Base-by-base conservation (phyloP, 2,888 invertebrate species). In the Aleiodes testaceus region DNA sequence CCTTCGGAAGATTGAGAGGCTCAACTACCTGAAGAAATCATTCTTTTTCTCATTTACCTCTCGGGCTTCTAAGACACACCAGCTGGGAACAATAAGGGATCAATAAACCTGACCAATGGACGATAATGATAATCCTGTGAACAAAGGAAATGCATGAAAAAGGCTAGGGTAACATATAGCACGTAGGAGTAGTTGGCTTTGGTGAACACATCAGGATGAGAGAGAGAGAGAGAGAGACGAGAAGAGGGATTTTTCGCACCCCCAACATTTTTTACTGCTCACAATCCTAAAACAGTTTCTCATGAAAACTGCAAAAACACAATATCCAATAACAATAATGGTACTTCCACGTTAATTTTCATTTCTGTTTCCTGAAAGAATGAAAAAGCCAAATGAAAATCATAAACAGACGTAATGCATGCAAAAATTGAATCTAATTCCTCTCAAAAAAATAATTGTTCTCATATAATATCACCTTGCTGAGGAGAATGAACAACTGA, bases 71-170 rank as follows among this genome's bases (percentile, higher is more conserved):
- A n/a, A n/a, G n/a, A n/a, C n/a, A n/a, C 3, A 59, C 16, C 3
- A 7, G n/a, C 12, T 47, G 26, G 18, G 18, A 7, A 44, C 30
- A 20, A 30, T 49, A n/a, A n/a, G n/a, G 45, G 69, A 69, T 72
- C 74, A 75, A 77, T 77, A 76, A 78, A 42, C 12, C 63, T 72
- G 45, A 45, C 73, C 82, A 83, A 84, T 80, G 77, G 79, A 74
- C 75, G 78, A 78, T 81, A 83, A 84, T 82, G 83, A 84, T 83
- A 80, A 83, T 83, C 81, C 78, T 61, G 77, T 79, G 85, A 86
- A 86, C 86, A 86, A 86, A 86, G 85, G 85, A 84, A 86, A 84
- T 79, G 81, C 79, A 77, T 80, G 81, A 76, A 83, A 84, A 82
- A 80, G 82, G 80, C 82, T 84, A 86, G 86, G 86, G 79, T 81